Percentiles rank a stretch among this genome's conserved stretches.
These are phyloP conservation scores for Vulpes ferrilata DNA, from an alignment of 2,113 vertebrate genomes.

Conservation along the genomic window DNA sequence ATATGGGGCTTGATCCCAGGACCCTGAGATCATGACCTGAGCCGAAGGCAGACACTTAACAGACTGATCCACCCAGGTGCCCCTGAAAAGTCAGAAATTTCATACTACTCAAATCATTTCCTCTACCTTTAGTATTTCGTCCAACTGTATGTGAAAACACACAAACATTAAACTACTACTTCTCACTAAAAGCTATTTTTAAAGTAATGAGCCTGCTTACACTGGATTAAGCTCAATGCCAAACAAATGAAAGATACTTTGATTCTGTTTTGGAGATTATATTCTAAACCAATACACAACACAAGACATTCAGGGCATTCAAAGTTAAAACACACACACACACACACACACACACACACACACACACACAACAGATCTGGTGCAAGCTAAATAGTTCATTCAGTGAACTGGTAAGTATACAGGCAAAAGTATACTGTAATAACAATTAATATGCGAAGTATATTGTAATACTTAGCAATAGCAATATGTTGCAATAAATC, in stretches of 20 bases:
- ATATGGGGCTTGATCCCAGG: no score
- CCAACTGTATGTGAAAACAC: background rate
- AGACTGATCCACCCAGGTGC: no score
- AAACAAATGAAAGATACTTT: background rate
- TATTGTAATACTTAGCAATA: background rate
- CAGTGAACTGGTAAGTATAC: background rate
- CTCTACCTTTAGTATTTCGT: constrained; percentile 39
- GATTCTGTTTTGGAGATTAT: constrained; percentile 13
- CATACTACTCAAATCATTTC: background rate
- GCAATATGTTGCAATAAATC: background rate
- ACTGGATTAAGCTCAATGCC: background rate
- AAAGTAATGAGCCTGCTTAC: constrained; percentile 28
- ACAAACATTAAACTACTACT: background rate
- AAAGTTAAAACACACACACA: background rate
- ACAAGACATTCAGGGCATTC: constrained; percentile 20
- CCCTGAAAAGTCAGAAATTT: background rate
- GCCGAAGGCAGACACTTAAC: no score
- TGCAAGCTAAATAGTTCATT: background rate
- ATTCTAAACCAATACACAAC: background rate
- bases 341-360: no score
- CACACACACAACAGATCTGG: background rate
- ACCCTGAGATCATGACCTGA: no score
- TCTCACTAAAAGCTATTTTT: background rate
- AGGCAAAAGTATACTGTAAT: background rate
- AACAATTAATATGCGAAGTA: no score